These are phyloP conservation scores for Hucho hucho DNA, from an alignment of 2,113 vertebrate genomes.

Conservation along the genomic window DNA sequence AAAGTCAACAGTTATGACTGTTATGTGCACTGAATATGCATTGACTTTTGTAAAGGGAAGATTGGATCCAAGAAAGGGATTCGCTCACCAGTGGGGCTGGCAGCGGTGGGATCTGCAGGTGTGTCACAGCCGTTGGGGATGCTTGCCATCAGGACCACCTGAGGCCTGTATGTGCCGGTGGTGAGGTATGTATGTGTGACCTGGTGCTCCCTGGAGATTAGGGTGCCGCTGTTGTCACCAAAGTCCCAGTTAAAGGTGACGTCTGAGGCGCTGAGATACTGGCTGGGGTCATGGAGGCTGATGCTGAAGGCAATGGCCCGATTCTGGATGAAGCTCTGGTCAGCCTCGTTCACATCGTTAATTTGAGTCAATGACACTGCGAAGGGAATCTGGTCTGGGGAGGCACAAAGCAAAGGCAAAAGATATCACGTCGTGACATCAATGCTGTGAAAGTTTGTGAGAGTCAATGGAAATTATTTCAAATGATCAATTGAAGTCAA, in stretches of 20 bases:
- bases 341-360: conserved; percentile 67
- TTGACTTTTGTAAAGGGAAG: too few relatives aligned
- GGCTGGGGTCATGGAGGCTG: conserved; percentile 88
- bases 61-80: too few relatives aligned
- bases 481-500: neutral
- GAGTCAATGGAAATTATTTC: neutral
- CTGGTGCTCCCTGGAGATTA: conserved; percentile 81
- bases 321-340: conserved; percentile 85
- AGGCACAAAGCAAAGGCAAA: conserved; percentile 22
- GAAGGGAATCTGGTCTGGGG: conserved; percentile 89
- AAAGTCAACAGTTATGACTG: neutral
- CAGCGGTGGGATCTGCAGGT: conserved; percentile 52
- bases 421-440: neutral
- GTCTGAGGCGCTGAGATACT: conserved; percentile 81
- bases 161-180: conserved; percentile 76
- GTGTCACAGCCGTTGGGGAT: conserved; percentile 78
- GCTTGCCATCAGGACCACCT: conserved; percentile 85
- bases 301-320: conserved; percentile 83
- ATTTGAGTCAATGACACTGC: conserved; percentile 81
- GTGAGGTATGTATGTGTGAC: conserved; percentile 87
- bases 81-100: conserved; percentile 58
- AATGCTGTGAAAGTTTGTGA: neutral
- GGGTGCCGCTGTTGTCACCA: conserved; percentile 85
- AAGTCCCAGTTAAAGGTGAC: conserved; percentile 94
- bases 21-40: too few relatives aligned